Base-by-base conservation (phyloP, 1,140 invertebrate species). In the Cydia pomonella region DNA sequence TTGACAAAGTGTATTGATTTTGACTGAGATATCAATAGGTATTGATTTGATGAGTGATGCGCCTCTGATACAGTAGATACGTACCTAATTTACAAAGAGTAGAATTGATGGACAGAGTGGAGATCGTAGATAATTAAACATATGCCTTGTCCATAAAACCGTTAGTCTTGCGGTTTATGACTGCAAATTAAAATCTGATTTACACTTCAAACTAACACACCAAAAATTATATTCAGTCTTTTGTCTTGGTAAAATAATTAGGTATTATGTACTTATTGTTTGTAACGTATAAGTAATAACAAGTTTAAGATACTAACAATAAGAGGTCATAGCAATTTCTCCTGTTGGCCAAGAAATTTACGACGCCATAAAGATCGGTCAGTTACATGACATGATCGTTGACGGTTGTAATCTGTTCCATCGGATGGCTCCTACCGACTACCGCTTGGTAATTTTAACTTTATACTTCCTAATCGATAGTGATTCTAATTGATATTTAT, bases 321-420 rank as follows among this genome's bases (percentile, higher is more conserved):
- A 23, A 63, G 33, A 63, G 73, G 75, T 75, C 64, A 64, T 21
- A 74, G 27, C 33, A 62, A 38, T 75, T 73, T 47, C 47, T 27
- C 50, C 53, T 59, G 72, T 75, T 75, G 73, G 69, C 62, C 76
- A 73, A 72, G 72, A 75, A 79, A 44, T 79, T 81, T 81, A 81
- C 78, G 73, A 75, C 73, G 75, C 33, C 75, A 76, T 81, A 81
- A 81, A 81, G 73, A 72, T 77, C 63, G 71, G 63, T 77, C 76
- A 73, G 80, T 81, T 79, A 81, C 53, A 59, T 21, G 18, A 59
- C 18, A 59, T 59, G 53, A 59, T 6, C 16, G 53, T 23, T 59
- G 53, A 59, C 53, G 6, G 53, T 16, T 59, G 53, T 59, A 59
- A 59, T 23, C 13, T 16, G 16, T n/a, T 47, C 12, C 21, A 59